Evolutionary conservation across 2,888 invertebrate species (phyloP).

Genomic region (Trichogramma evanescens): DNA sequence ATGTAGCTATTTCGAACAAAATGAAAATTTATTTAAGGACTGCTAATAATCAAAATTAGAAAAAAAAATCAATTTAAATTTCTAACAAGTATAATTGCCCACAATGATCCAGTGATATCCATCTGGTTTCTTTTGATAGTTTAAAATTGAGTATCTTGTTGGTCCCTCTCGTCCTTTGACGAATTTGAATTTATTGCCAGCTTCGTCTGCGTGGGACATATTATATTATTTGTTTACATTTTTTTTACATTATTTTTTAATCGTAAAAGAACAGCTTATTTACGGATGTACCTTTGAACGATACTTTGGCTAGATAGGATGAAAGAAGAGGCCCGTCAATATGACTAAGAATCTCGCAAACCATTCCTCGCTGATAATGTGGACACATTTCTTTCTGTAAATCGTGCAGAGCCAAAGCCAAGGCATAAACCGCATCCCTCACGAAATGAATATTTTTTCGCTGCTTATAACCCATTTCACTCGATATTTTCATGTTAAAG

Average conservation of each 20-base stretch:
- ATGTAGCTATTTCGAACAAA: neutral
- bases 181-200: constrained; percentile 48
- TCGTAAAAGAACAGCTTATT: neutral
- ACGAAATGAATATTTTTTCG: constrained; percentile 51
- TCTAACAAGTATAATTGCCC: constrained; percentile 49
- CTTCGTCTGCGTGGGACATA: constrained; percentile 44
- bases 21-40: constrained; percentile 7
- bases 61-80: neutral
- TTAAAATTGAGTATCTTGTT: constrained; percentile 51
- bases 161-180: constrained; percentile 50
- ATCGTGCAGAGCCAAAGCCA: constrained; percentile 50
- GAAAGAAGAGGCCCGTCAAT: constrained; percentile 45
- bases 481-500: neutral
- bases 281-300: constrained; percentile 46
- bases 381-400: constrained; percentile 46
- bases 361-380: constrained; percentile 35
- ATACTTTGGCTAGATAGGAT: constrained; percentile 47
- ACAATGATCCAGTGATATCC: constrained; percentile 48
- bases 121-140: constrained; percentile 43
- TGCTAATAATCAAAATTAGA: neutral
- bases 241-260: neutral
- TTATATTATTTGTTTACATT: neutral
- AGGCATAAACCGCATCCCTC: constrained; percentile 52
- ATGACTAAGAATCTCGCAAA: constrained; percentile 43
- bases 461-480: constrained; percentile 38